Conservation (phyloP, 2,888 invertebrate species). For the Syrphus vitripennis region DNA sequence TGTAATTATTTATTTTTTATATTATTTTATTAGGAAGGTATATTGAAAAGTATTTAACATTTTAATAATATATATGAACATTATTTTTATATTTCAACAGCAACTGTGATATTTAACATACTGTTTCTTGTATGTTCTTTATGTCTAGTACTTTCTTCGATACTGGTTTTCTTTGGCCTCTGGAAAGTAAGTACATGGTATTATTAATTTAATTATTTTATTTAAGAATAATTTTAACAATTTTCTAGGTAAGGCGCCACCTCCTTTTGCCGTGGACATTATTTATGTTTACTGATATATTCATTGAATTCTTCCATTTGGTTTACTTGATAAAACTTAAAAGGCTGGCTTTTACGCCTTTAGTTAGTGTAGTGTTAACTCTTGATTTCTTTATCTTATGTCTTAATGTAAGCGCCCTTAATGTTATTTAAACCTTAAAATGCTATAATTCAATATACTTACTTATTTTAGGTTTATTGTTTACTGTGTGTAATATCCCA, state of each 20-base stretch:
- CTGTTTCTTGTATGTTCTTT: constrained; percentile 86
- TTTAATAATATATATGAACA: neutral
- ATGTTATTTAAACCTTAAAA: neutral
- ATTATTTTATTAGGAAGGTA: neutral
- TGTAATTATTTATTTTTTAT: too few species aligned
- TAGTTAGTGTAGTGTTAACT: constrained; percentile 88
- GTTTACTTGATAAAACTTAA: constrained; percentile 85
- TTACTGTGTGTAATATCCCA: constrained; percentile 92
- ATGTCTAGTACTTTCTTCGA: constrained; percentile 86
- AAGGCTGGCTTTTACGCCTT: constrained; percentile 87
- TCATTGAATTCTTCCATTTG: constrained; percentile 86
- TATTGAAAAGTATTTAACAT: neutral
- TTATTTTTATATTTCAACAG: constrained; percentile 81
- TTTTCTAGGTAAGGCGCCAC: constrained; percentile 85
- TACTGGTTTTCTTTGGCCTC: constrained; percentile 86
- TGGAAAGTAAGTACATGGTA: constrained; percentile 83
- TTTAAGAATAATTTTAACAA: too few species aligned
- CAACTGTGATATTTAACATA: constrained; percentile 87
- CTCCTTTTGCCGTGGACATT: constrained; percentile 89
- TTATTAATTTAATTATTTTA: too few species aligned
- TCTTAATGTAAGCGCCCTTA: constrained; percentile 87
- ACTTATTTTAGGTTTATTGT: constrained; percentile 86
- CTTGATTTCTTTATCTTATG: constrained; percentile 89
- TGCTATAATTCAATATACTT: neutral
- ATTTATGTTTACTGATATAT: constrained; percentile 84